These are phyloP conservation scores for Eupithecia tripunctaria DNA, from an alignment of 2,888 invertebrate genomes.

Conservation along the genomic window DNA sequence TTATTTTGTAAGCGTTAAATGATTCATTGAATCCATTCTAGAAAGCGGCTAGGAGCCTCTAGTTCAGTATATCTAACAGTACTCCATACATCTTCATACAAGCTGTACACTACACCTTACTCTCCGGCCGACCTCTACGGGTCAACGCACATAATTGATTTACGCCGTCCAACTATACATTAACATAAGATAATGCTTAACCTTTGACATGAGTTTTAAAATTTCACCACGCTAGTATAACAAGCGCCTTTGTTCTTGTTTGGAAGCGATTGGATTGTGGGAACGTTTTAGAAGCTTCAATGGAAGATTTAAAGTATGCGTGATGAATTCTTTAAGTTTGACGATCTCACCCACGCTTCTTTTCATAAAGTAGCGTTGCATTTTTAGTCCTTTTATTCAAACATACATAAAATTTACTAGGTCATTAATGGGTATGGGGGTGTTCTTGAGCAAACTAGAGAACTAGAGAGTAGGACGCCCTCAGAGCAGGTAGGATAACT, in stretches of 20 bases:
- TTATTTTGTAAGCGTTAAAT: not conserved
- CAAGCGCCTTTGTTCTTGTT: slow-evolving; percentile 52
- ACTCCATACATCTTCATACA: slow-evolving; percentile 18
- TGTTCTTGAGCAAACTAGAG: too few species aligned
- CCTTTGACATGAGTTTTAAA: slow-evolving; percentile 78
- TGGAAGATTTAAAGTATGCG: not conserved
- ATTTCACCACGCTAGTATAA: slow-evolving; percentile 68
- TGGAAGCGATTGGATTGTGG: slow-evolving; percentile 31
- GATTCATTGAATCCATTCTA: not conserved
- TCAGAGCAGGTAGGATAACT: too few species aligned
- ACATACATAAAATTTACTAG: not conserved
- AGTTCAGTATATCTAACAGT: not conserved
- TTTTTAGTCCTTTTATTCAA: not conserved
- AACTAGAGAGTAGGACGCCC: too few species aligned
- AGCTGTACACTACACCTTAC: slow-evolving; percentile 2
- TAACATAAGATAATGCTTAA: slow-evolving; percentile 84
- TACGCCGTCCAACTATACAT: slow-evolving; percentile 73
- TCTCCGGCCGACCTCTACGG: slow-evolving; percentile 61
- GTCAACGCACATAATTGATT: slow-evolving; percentile 82
- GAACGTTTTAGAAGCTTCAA: slow-evolving; percentile 15
- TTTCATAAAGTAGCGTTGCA: not conserved
- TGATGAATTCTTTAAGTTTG: not conserved
- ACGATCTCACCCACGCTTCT: not conserved
- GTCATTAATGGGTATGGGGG: not conserved
- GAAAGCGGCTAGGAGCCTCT: not conserved